phyloP scores from a whole-genome alignment of 2,888 invertebrate genomes.

The Agrilus biguttatus region DNA sequence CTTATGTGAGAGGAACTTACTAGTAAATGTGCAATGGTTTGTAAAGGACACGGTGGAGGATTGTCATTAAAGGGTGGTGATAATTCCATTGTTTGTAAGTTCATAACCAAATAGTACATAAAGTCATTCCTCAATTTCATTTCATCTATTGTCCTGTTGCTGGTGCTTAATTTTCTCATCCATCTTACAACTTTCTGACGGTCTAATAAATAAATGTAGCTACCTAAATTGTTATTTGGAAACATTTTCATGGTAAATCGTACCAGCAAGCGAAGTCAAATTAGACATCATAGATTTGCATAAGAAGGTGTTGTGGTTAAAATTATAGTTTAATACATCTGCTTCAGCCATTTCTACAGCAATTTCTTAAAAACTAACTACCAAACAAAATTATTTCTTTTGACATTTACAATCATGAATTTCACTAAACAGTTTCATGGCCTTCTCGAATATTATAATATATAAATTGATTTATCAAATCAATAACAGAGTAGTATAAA shows the following conservation, averaged over 20 bases:
- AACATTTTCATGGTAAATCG: conserved; percentile 2
- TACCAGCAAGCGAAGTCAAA: conserved; percentile 23
- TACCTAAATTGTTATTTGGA: background rate
- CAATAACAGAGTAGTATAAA: too few species aligned
- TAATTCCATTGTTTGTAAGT: conserved; percentile 33
- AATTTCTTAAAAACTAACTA: too few species aligned
- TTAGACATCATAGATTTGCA: conserved; percentile 33
- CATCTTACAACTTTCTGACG: conserved; percentile 33
- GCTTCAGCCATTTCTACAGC: conserved; percentile 26
- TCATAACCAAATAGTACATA: conserved; percentile 35
- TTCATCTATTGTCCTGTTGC: conserved; percentile 32
- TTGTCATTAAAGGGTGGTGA: conserved; percentile 34
- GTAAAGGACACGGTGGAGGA: conserved; percentile 33
- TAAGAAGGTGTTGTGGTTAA: conserved; percentile 36
- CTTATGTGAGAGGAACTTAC: conserved; percentile 16
- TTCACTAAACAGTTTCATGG: background rate
- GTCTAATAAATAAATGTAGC: conserved; percentile 20
- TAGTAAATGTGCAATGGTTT: conserved; percentile 30
- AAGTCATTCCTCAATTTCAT: conserved; percentile 39
- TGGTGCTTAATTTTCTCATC: conserved; percentile 35
- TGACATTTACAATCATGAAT: background rate
- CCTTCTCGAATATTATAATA: background rate
- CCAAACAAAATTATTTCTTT: too few species aligned
- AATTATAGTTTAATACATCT: conserved; percentile 37
- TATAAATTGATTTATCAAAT: background rate